These are phyloP conservation scores for Pilophorus perplexus DNA, from an alignment of 2,888 invertebrate species.

Conservation along the genomic window DNA sequence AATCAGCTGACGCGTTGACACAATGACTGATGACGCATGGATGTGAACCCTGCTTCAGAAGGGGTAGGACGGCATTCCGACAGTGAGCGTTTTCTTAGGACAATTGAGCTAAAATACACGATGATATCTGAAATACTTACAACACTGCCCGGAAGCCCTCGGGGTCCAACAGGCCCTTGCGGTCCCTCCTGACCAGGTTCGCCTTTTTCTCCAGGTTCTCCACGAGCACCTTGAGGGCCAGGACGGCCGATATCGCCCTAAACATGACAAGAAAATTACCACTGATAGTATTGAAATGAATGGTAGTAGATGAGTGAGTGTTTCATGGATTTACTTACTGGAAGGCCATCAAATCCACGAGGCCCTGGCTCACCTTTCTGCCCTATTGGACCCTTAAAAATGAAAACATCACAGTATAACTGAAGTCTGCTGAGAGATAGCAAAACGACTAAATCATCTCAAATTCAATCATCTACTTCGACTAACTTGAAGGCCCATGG, in stretches of 20 bases:
- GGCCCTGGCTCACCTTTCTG: slow-evolving; percentile 14
- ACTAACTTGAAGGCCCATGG: background rate
- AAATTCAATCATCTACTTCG: background rate
- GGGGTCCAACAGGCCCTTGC: slow-evolving; percentile 17
- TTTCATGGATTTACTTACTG: background rate
- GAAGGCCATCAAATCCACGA: background rate
- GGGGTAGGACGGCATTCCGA: too few relatives aligned
- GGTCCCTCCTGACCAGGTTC: slow-evolving; percentile 3
- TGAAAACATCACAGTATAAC: background rate
- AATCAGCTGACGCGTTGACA: too few relatives aligned
- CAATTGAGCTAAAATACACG: too few relatives aligned
- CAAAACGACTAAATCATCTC: background rate
- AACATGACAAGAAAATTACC: background rate
- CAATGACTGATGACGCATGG: too few relatives aligned
- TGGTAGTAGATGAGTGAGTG: background rate
- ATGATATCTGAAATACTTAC: too few relatives aligned
- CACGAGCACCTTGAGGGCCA: background rate
- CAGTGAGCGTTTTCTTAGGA: too few relatives aligned
- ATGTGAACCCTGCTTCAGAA: too few relatives aligned
- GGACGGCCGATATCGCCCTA: background rate
- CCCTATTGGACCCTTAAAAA: slow-evolving; percentile 55
- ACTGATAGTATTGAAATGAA: background rate
- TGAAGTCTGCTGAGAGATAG: too few relatives aligned
- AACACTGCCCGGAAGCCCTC: slow-evolving; percentile 16
- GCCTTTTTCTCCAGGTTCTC: background rate